phyloP scores from a whole-genome alignment of 2,113 vertebrate genomes.

The Todiramphus chloris region DNA sequence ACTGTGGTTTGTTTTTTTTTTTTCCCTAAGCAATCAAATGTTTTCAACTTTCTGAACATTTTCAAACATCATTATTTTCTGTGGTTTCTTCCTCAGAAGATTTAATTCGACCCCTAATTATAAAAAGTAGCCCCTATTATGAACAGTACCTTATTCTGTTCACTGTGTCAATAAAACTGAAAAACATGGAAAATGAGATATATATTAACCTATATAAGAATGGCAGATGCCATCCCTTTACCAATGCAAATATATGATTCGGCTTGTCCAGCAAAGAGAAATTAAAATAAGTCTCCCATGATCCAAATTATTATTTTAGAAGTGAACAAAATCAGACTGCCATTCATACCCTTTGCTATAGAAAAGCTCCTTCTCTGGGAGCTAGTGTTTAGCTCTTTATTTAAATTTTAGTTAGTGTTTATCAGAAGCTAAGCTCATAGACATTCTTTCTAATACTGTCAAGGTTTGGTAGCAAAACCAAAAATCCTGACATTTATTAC shows the following conservation, averaged over 20 bases:
- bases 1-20: not conserved
- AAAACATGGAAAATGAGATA: not conserved
- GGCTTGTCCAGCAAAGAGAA: not conserved
- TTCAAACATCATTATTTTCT: not conserved
- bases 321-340: not conserved
- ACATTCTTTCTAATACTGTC: not conserved
- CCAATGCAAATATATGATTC: not conserved
- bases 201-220: not conserved
- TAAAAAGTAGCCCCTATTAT: not conserved
- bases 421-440: not conserved
- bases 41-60: constrained; percentile 23
- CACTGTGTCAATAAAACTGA: not conserved
- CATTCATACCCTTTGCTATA: not conserved
- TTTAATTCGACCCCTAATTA: not conserved
- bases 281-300: not conserved
- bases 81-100: not conserved
- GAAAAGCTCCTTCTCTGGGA: not conserved
- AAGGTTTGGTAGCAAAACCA: not conserved
- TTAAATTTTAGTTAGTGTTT: not conserved
- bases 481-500: not conserved
- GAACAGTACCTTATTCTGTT: not conserved
- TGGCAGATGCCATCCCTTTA: not conserved
- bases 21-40: not conserved
- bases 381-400: not conserved
- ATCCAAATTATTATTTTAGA: not conserved